Evolutionary conservation across 2,113 vertebrate species (phyloP), one percentile per base, ranked within the genome.

Genomic region (Caranx ignobilis): DNA sequence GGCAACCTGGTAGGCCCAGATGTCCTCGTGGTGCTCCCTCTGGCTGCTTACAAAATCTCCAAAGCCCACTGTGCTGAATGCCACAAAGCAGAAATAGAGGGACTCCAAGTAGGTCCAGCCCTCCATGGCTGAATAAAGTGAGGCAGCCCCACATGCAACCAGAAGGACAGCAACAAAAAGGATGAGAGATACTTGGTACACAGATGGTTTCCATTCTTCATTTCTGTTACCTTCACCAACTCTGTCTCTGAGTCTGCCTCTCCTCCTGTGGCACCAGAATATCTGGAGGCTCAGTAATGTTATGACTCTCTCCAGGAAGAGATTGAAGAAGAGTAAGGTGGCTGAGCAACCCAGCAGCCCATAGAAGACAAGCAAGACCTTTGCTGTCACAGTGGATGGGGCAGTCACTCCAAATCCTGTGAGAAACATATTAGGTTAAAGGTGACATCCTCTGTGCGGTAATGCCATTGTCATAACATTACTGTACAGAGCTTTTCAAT

Each of bases 31-130:
- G 12, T 73, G 63, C 26, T 81, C 78, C 62, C 81, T 82, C 65
- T 94, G 94, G 37, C 87, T 65, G 26, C 92, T 94, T 7, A 94
- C 93, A 87, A 94, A 88, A 76, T 94, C 94, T 7, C 94, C 90
- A 6, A 95, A 95, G 34, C 93, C 94, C 37, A 94, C 90, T 1
- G 89, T 94, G 84, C 87, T 92, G 74, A 94, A 93, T 0, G 93
- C 87, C 73, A 93, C 92, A 5, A 93, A 94, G 84, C 91, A 95
- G 80, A 94, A 94, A 73, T 94, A 94, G 54, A 95, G 83, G 0
- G 92, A 93, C 62, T 93, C 92, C 5, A 75, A 43, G 80, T 87
- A 95, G 15, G 70, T 83, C 94, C 93, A 93, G 35, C 84, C 89
- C 75, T 94, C 94, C 80, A 91, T 89, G 32, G 73, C 59, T 3